Base-by-base conservation (phyloP, 1,140 invertebrate species). In the Bilobella aurantiaca region DNA sequence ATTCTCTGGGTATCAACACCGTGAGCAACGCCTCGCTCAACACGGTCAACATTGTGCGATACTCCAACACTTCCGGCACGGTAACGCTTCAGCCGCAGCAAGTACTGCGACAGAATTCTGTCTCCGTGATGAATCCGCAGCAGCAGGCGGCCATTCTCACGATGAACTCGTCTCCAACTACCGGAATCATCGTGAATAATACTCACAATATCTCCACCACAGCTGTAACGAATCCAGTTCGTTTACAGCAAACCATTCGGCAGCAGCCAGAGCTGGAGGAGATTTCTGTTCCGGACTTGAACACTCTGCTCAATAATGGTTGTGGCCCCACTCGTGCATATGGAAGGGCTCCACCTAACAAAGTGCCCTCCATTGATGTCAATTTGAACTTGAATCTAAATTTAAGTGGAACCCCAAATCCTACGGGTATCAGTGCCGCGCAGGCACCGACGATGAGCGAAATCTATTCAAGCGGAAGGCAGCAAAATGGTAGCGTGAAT, bases 321-420 rank as follows among this genome's bases (percentile, higher is more conserved):
- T 12, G 12, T 23, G 49, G 49, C 12, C 5, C 12, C 8, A 53
- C 14, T 53, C 49, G 49, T 18, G 49, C 12, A 23, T 53, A 53
- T 23, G 49, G 12, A 14, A 8, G 23, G 25, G n/a, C n/a, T n/a
- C 34, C 34, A 18, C 8, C 34, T 42, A 42, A 42, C 34, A 42
- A 42, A 42, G 49, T 12, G 5, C 49, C 49, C 12, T 53, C 49
- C 5, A 53, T 69, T 8, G 66, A 72, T 59, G 47, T 72, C n/a
- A 72, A 72, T 57, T 56, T 72, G 12, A 72, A 69, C 61, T 47
- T 72, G 2, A 72, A 72, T 32, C 61, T 67, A 27, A 65, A 64
- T 34, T 25, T 61, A 23, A 32, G 53, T 27, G 66, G 12, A 34
- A 62, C 57, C 12, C 8, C 16, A 12, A 18, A 3, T 29, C 8